phyloP scores from a whole-genome alignment of 2,797 vertebrate species.

The Gallinago nigripennis region DNA sequence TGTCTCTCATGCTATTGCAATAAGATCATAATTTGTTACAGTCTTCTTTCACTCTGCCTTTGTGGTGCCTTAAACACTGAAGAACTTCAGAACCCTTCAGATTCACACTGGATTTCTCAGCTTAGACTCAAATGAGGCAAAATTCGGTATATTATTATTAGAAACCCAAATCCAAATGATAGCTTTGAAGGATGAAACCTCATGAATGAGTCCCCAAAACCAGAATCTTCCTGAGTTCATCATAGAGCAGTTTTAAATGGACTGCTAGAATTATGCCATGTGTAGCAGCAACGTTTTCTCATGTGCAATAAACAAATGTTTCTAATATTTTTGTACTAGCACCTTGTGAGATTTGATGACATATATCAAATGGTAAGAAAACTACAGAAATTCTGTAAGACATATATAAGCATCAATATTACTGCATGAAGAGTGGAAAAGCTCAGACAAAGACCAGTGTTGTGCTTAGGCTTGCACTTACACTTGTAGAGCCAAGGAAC shows the following conservation, averaged over 20 bases:
- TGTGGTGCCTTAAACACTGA: neutral
- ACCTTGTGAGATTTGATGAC: neutral
- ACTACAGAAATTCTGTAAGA: neutral
- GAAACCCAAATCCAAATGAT: neutral
- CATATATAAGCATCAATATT: neutral
- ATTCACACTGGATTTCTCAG: neutral
- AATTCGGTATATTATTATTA: neutral
- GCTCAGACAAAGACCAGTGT: neutral
- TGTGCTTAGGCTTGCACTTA: neutral
- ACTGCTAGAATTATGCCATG: neutral
- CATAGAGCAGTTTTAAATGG: neutral
- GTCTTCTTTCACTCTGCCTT: neutral
- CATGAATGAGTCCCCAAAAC: neutral
- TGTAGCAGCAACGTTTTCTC: neutral
- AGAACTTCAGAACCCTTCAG: neutral
- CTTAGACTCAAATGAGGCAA: neutral
- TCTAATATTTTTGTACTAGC: neutral
- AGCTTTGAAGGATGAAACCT: neutral
- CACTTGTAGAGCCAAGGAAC: fast-evolving
- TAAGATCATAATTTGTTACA: neutral
- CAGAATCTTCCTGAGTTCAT: neutral
- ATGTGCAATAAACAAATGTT: neutral
- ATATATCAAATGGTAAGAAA: neutral
- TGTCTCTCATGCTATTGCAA: neutral
- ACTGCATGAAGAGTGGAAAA: neutral